These are phyloP conservation scores for Thoracochromis brauschi DNA, from an alignment of 2,113 vertebrate genomes.

Conservation along the genomic window DNA sequence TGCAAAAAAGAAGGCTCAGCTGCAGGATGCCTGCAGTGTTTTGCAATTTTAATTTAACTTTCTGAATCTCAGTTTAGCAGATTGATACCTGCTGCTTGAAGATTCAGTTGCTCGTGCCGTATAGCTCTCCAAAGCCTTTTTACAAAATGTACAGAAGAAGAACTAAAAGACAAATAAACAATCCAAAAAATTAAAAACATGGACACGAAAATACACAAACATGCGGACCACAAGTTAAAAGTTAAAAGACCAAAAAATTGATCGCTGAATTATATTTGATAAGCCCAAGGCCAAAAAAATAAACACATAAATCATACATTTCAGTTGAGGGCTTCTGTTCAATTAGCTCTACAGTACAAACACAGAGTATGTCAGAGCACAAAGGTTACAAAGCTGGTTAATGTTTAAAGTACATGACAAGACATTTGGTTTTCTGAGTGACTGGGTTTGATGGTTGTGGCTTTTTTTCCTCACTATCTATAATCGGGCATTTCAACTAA, in stretches of 20 bases:
- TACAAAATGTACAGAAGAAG: background rate
- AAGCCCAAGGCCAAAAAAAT: background rate
- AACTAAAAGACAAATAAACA: background rate
- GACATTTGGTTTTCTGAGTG: background rate
- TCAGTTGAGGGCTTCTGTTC: background rate
- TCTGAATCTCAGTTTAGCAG: background rate
- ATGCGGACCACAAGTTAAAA: background rate
- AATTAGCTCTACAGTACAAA: background rate
- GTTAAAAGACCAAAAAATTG: background rate
- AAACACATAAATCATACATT: background rate
- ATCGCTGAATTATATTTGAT: background rate
- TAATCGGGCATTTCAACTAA: background rate
- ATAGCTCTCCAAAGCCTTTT: background rate
- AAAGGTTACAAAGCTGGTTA: background rate
- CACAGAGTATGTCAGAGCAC: background rate
- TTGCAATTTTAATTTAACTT: background rate
- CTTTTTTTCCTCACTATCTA: accelerated
- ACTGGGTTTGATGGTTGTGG: background rate
- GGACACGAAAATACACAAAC: background rate
- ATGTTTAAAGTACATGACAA: background rate
- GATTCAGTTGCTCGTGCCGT: background rate
- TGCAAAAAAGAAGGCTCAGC: background rate
- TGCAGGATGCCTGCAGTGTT: background rate
- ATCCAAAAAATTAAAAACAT: background rate
- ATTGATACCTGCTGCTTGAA: background rate